phyloP scores from a whole-genome alignment of 2,797 vertebrate species.

The Lates japonicus region DNA sequence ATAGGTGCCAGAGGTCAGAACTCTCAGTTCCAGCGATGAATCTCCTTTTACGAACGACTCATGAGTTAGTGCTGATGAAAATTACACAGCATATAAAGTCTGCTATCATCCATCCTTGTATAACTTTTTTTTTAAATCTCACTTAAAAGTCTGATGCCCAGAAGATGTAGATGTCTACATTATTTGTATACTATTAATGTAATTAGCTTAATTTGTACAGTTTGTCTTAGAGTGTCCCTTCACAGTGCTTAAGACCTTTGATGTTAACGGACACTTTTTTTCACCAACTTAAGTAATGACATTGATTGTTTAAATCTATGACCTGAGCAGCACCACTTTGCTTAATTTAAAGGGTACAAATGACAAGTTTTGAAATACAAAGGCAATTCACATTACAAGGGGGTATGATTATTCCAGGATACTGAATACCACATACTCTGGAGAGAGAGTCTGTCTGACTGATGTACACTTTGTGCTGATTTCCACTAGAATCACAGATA shows the following conservation, averaged over 20 bases:
- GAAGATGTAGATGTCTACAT: neutral
- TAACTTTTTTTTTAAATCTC: neutral
- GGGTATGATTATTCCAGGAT: constrained; percentile 2
- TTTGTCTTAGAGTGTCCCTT: neutral
- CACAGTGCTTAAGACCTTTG: neutral
- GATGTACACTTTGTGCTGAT: constrained; percentile 2
- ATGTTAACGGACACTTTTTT: neutral
- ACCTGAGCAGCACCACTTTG: neutral
- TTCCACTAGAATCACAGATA: constrained; percentile 50
- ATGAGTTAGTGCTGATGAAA: constrained; percentile 3
- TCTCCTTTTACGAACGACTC: constrained; percentile 17
- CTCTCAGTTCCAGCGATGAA: constrained; percentile 20
- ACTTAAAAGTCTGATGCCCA: neutral
- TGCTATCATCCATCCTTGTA: neutral
- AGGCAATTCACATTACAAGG: constrained; percentile 4
- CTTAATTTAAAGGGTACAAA: neutral
- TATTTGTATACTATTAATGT: neutral
- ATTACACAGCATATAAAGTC: neutral
- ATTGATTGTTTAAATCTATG: constrained; percentile 5
- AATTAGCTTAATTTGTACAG: neutral
- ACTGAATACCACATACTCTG: neutral
- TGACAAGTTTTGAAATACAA: constrained; percentile 9
- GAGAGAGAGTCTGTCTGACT: constrained; percentile 17
- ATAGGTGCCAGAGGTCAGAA: constrained; percentile 44
- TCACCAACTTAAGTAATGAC: neutral